Percentiles rank a stretch among this genome's conserved stretches.
Conservation (phyloP, 2,113 vertebrate species). For the Ancistrus triradiatus region DNA sequence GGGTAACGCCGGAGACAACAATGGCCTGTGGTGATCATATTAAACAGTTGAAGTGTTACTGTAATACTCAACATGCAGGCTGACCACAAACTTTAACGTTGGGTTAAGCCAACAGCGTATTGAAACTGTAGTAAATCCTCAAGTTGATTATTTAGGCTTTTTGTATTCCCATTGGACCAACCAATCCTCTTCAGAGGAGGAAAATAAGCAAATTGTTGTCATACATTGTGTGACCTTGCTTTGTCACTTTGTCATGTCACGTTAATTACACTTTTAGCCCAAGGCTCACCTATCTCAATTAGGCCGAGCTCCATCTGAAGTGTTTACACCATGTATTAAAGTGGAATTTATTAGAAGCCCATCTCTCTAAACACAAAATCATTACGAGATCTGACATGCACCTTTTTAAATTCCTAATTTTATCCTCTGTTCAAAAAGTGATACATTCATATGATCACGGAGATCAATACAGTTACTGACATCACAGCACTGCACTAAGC, state of each 20-base stretch:
- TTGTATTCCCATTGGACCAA: neutral
- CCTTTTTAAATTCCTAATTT: slow-evolving; percentile 66
- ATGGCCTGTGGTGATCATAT: slow-evolving; percentile 20
- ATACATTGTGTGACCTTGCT: slow-evolving; percentile 49
- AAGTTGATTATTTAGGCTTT: neutral
- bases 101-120: slow-evolving; percentile 1
- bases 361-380: slow-evolving; percentile 55
- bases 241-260: slow-evolving; percentile 52
- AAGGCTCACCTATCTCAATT: slow-evolving; percentile 68
- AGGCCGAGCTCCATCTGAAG: slow-evolving; percentile 51
- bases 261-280: slow-evolving; percentile 60
- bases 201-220: slow-evolving; percentile 36
- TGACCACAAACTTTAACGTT: slow-evolving; percentile 1
- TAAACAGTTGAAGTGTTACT: slow-evolving; percentile 14
- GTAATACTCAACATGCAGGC: neutral
- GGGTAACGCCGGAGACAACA: slow-evolving; percentile 22
- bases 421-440: slow-evolving; percentile 60
- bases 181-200: neutral
- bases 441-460: slow-evolving; percentile 58
- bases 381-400: slow-evolving; percentile 66
- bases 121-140: neutral
- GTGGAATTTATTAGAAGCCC: slow-evolving; percentile 63
- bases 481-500: neutral
- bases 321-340: slow-evolving; percentile 43
- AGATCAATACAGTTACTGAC: slow-evolving; percentile 47